phyloP scores from a whole-genome alignment of 2,888 invertebrate genomes.

The Tetramorium bicarinatum region DNA sequence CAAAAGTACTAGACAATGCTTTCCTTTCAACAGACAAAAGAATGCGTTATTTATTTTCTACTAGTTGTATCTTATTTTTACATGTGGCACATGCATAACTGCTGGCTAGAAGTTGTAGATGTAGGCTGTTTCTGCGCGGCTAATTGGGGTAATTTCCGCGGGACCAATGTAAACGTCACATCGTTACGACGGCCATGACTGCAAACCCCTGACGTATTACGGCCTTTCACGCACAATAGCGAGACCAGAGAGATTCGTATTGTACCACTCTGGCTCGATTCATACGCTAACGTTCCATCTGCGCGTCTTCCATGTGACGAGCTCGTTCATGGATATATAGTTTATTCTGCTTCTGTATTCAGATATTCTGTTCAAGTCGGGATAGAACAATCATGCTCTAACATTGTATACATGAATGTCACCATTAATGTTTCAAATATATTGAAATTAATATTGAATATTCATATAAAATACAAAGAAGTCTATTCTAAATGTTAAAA shows the following conservation, averaged over 20 bases:
- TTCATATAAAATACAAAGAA: neutral
- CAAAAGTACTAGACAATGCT: neutral
- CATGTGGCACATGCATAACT: neutral
- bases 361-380: conserved; percentile 21
- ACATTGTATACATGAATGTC: conserved; percentile 6
- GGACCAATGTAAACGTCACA: conserved; percentile 81
- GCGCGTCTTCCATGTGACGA: conserved; percentile 65
- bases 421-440: conserved; percentile 26
- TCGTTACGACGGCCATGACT: conserved; percentile 70
- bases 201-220: conserved; percentile 77
- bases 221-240: conserved; percentile 63
- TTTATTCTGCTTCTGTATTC: conserved; percentile 53
- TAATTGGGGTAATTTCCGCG: conserved; percentile 83
- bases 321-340: conserved; percentile 59
- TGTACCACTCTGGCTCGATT: conserved; percentile 61
- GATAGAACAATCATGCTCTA: neutral
- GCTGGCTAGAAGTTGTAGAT: conserved; percentile 43
- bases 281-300: conserved; percentile 58
- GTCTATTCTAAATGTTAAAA: neutral
- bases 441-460: conserved; percentile 1
- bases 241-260: conserved; percentile 66
- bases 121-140: conserved; percentile 65
- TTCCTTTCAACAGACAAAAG: neutral
- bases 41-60: neutral
- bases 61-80: conserved; percentile 1